These are phyloP conservation scores for Melinopterus prodromus DNA, from an alignment of 2,888 invertebrate genomes.

Conservation along the genomic window DNA sequence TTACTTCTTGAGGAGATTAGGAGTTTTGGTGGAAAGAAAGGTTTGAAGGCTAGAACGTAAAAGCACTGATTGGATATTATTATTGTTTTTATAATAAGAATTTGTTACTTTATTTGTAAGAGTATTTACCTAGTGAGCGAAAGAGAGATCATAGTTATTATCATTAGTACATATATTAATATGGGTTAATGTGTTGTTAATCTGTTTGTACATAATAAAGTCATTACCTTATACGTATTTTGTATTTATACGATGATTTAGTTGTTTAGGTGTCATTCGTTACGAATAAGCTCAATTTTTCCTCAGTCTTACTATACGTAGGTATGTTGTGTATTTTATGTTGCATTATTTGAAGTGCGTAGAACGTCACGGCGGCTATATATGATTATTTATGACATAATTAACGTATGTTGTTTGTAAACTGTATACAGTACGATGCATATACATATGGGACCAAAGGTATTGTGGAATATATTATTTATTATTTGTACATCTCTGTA, in stretches of 20 bases:
- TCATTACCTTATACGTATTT: conserved; percentile 29
- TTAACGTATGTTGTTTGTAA: conserved; percentile 24
- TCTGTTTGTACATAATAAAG: conserved; percentile 37
- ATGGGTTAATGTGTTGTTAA: conserved; percentile 7
- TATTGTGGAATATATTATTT: conserved; percentile 57
- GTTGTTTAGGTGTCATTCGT: conserved; percentile 35
- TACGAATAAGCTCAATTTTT: conserved; percentile 38
- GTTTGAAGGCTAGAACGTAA: conserved; percentile 44
- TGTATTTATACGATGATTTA: conserved; percentile 24
- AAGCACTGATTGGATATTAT: not conserved
- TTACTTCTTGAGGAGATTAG: conserved; percentile 76
- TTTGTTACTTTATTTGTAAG: conserved; percentile 17
- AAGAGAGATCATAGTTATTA: conserved; percentile 8
- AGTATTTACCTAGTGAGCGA: conserved; percentile 15
- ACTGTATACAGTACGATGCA: conserved; percentile 34
- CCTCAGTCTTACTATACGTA: conserved; percentile 27
- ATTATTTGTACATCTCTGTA: conserved; percentile 50
- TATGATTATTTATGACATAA: conserved; percentile 26
- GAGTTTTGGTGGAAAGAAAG: conserved; percentile 68
- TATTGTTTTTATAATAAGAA: conserved; percentile 9
- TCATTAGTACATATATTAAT: conserved; percentile 20
- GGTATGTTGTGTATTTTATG: conserved; percentile 9
- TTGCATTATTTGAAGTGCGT: conserved; percentile 15
- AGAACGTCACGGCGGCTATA: conserved; percentile 28
- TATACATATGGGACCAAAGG: conserved; percentile 57